These are phyloP conservation scores for Drosophila neutralis DNA, from an alignment of 2,888 invertebrate genomes.

Conservation along the genomic window DNA sequence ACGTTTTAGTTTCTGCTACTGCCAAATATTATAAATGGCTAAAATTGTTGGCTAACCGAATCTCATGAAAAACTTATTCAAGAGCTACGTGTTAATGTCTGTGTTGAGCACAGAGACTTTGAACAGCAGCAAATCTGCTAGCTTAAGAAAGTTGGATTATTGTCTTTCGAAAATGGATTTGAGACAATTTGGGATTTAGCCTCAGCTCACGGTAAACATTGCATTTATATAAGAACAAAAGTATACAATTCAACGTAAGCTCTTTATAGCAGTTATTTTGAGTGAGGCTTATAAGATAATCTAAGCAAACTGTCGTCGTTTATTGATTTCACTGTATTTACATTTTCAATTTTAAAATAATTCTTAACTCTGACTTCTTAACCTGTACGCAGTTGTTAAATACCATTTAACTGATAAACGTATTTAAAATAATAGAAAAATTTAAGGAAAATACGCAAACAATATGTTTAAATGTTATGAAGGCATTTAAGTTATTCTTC, in stretches of 20 bases:
- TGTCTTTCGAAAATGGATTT: slow-evolving; percentile 13
- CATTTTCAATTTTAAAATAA: background rate
- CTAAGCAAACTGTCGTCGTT: background rate
- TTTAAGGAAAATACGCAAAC: background rate
- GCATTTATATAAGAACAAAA: background rate
- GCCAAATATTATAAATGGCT: slow-evolving; percentile 40
- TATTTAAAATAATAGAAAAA: background rate
- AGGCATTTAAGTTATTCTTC: background rate
- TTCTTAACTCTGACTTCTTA: background rate
- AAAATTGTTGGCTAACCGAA: slow-evolving; percentile 19
- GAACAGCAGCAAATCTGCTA: slow-evolving; percentile 3
- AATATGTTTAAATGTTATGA: background rate
- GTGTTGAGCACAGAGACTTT: background rate
- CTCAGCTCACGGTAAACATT: slow-evolving; percentile 1
- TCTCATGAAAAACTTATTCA: slow-evolving; percentile 1
- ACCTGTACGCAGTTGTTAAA: background rate
- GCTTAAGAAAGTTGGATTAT: slow-evolving; percentile 11
- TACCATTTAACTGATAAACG: background rate
- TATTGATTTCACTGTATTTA: background rate
- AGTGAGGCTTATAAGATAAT: background rate
- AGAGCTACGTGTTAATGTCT: slow-evolving; percentile 19
- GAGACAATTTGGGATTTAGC: slow-evolving; percentile 11
- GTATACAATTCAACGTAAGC: background rate
- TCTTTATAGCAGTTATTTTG: background rate
- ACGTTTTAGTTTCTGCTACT: slow-evolving; percentile 17